Percentiles rank a stretch among this genome's conserved stretches.
Evolutionary conservation across 2,797 vertebrate species (phyloP).

Genomic region (Megalops cyprinoides): DNA sequence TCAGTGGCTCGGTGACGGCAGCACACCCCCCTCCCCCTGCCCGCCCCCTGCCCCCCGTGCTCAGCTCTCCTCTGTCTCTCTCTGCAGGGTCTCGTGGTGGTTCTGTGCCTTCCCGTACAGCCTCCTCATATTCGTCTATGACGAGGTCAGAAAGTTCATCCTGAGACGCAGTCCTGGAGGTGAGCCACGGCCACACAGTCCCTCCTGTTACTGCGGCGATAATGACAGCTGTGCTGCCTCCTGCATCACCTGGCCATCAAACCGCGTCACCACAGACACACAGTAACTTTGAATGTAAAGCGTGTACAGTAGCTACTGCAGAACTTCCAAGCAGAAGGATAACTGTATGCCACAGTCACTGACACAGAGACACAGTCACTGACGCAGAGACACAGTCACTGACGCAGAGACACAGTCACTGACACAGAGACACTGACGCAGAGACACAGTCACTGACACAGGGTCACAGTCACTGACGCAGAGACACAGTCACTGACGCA

Average conservation of each 20-base stretch:
- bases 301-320: no score
- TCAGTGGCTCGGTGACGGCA: slow-evolving; percentile 51
- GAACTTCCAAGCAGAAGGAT: no score
- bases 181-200: slow-evolving; percentile 51
- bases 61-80: no score
- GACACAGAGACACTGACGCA: slow-evolving; percentile 31
- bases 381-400: slow-evolving; percentile 14
- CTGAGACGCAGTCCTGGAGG: slow-evolving; percentile 85
- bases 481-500: background rate
- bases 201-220: no score
- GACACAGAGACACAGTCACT: no score
- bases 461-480: slow-evolving; percentile 1
- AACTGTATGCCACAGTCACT: background rate
- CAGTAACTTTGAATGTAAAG: no score
- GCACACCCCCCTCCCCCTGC: no score
- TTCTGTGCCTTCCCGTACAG: slow-evolving; percentile 94
- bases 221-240: no score
- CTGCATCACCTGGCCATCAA: no score
- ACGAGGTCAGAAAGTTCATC: slow-evolving; percentile 90
- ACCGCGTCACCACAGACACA: no score
- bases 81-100: slow-evolving; percentile 85
- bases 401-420: slow-evolving; percentile 9
- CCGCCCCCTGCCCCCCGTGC: no score
- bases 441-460: slow-evolving; percentile 15
- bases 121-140: slow-evolving; percentile 91